Evolutionary conservation across 1,140 invertebrate genomes (phyloP).

Genomic region (Andricus grossulariae): DNA sequence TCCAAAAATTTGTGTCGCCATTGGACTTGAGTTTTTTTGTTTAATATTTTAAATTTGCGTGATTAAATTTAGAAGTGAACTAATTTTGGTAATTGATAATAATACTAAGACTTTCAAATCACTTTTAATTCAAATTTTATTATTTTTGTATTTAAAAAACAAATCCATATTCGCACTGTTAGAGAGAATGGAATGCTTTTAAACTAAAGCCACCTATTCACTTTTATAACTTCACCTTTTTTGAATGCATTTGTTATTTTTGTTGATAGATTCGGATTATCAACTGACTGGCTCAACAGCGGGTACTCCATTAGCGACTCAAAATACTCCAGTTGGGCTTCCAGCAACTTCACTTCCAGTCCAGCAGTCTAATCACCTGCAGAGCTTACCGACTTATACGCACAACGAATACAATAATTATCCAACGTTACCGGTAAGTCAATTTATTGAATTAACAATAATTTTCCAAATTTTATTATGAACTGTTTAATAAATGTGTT

Average conservation of each 20-base stretch:
- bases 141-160: too few species aligned
- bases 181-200: neutral
- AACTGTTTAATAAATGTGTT: too few species aligned
- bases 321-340: slow-evolving; percentile 71
- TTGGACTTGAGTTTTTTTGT: too few species aligned
- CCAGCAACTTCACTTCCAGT: slow-evolving; percentile 66
- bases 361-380: slow-evolving; percentile 69
- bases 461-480: neutral
- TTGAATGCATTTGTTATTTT: slow-evolving; percentile 53
- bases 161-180: too few species aligned
- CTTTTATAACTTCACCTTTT: slow-evolving; percentile 35
- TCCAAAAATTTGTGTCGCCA: too few species aligned
- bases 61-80: too few species aligned
- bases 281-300: slow-evolving; percentile 78
- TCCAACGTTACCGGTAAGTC: slow-evolving; percentile 72
- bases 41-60: too few species aligned
- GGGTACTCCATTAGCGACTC: slow-evolving; percentile 75
- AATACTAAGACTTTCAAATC: too few species aligned
- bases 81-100: too few species aligned
- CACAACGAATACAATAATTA: slow-evolving; percentile 73
- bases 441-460: neutral
- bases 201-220: neutral
- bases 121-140: too few species aligned
- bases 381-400: slow-evolving; percentile 64
- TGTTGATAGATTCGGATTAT: slow-evolving; percentile 80